Conservation (phyloP, 2,797 vertebrate genomes). For the Spinibarbus caldwelli region DNA sequence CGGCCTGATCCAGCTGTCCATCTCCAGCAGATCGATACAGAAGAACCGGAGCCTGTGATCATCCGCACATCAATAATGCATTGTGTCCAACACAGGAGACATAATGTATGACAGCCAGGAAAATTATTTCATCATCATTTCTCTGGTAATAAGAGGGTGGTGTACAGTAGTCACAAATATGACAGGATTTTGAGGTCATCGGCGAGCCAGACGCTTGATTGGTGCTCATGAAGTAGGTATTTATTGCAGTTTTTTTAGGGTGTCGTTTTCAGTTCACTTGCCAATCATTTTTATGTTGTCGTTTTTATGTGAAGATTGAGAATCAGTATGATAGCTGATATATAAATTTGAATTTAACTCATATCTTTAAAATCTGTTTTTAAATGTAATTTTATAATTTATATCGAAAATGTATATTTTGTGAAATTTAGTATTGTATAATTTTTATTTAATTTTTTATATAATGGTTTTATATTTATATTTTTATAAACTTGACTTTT, state of each 20-base stretch:
- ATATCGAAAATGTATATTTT: background rate
- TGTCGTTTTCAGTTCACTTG: background rate
- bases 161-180: background rate
- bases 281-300: background rate
- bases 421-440: background rate
- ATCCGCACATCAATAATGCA: conserved; percentile 40
- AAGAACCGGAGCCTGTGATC: background rate
- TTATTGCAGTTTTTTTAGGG: background rate
- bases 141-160: background rate
- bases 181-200: background rate
- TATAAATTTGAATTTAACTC: background rate
- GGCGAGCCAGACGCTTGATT: background rate
- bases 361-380: no score
- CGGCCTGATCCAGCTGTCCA: conserved; percentile 5
- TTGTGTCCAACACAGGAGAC: background rate
- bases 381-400: no score
- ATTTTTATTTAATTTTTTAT: background rate
- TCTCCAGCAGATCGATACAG: conserved; percentile 8
- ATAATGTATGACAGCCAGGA: background rate
- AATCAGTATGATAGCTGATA: background rate
- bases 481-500: background rate
- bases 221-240: background rate
- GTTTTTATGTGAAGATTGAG: background rate
- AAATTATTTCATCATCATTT: background rate
- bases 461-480: background rate